Base-by-base conservation (phyloP, 2,113 vertebrate species). In the Chloropsis cyanopogon region DNA sequence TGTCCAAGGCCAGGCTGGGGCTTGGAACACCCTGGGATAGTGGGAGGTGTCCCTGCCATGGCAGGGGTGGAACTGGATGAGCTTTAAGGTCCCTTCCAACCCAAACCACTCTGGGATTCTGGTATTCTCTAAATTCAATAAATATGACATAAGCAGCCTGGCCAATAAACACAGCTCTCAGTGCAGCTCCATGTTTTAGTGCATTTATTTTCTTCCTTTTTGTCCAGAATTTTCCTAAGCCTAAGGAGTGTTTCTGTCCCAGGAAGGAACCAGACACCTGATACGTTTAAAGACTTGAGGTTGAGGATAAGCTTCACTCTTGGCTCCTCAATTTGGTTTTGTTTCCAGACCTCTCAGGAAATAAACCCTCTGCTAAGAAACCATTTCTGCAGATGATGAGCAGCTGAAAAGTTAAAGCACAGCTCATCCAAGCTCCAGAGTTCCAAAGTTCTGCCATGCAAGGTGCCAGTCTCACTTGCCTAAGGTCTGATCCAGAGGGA, bases 11-110 rank as follows among this genome's bases (percentile, higher is more conserved):
- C 24, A 41, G 39, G 21, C 0, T 53, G 78, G 24, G n/a, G 26
- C 14, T 65, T 37, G 76, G 76, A 80, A 49, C 14, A 42, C 0
- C 35, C 31, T 64, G 76, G 59, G 26, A 31, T 0, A 16, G 57
- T 31, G 76, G 28, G 2, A 88, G 28, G 60, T 75, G 50, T 41
- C 59, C 52, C 42, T 47, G 63, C 14, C 59, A 39, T 37, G 41
- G 10, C 52, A 47, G 44, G 26, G 35, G 0, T 70, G 65, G 35
- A 0, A n/a, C 10, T 18, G 26, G 37, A 19, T n/a, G 46, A 3
- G 6, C 1, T 56, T 44, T 57, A 44, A 37, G 11, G 50, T 20
- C 37, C 50, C 5, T 65, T 88, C 29, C 52, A 33, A 13, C 31
- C 22, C 52, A 50, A 81, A 28, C 9, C 21, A 50, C 1, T 8